Percentiles rank a stretch among this genome's conserved stretches.
Evolutionary conservation across 1,140 invertebrate species (phyloP).

Genomic region (Diuraphis noxia): DNA sequence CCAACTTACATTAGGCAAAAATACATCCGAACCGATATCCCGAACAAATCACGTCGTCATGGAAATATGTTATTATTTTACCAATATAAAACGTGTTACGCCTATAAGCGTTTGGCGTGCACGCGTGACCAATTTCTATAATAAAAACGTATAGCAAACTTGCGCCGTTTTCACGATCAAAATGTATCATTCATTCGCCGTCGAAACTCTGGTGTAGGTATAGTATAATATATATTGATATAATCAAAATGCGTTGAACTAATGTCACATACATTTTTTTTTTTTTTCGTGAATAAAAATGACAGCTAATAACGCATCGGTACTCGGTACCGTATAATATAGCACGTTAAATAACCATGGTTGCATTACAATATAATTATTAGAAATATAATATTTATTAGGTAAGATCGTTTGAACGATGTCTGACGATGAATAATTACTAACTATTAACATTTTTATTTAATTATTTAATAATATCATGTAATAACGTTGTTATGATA

Average conservation of each 20-base stretch:
- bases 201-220: not conserved
- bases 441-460: too few species aligned
- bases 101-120: not conserved
- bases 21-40: not conserved
- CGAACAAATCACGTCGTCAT: not conserved
- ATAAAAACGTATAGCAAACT: not conserved
- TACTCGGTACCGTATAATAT: too few species aligned
- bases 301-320: too few species aligned
- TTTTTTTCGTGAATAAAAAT: too few species aligned
- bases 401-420: not conserved
- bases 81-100: not conserved
- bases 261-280: too few species aligned
- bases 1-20: not conserved
- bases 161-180: not conserved
- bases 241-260: not conserved
- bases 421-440: not conserved
- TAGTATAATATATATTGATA: too few species aligned
- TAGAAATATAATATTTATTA: not conserved
- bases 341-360: too few species aligned
- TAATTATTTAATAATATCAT: too few species aligned
- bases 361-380: not conserved
- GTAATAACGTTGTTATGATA: not conserved
- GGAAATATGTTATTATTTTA: constrained; percentile 11
- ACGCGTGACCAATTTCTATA: not conserved
- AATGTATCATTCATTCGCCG: not conserved